Evolutionary conservation across 2,888 invertebrate genomes (phyloP).

Genomic region (Drosophila fungiperda): DNA sequence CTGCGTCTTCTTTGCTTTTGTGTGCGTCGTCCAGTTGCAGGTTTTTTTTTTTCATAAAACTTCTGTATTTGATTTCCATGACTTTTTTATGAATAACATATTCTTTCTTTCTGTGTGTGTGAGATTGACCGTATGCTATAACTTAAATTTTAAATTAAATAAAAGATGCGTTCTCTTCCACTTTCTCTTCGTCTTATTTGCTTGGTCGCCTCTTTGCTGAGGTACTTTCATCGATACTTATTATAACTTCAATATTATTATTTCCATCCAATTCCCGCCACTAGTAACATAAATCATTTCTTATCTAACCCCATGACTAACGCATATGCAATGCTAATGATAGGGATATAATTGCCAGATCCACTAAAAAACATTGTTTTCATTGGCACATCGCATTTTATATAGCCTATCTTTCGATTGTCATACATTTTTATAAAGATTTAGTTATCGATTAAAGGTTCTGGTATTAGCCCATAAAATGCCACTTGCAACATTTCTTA

Average conservation of each 20-base stretch:
- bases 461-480: too few relatives aligned
- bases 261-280: not conserved
- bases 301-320: constrained; percentile 1
- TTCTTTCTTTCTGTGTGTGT: not conserved
- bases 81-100: constrained; percentile 38
- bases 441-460: not conserved
- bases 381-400: not conserved
- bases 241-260: not conserved
- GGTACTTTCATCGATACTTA: not conserved
- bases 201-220: not conserved
- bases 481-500: too few relatives aligned
- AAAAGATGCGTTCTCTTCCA: not conserved
- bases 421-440: not conserved
- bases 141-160: constrained; percentile 17
- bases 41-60: constrained; percentile 1
- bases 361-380: not conserved
- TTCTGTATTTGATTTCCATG: constrained; percentile 25
- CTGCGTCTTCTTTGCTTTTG: constrained; percentile 2
- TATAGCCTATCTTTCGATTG: not conserved
- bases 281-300: not conserved
- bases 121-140: constrained; percentile 19
- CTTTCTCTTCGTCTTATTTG: constrained; percentile 4
- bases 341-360: not conserved
- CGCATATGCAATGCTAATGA: constrained; percentile 1
- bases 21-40: constrained; percentile 6